phyloP scores from a whole-genome alignment of 2,888 invertebrate species.

The Aspidiotus destructor region DNA sequence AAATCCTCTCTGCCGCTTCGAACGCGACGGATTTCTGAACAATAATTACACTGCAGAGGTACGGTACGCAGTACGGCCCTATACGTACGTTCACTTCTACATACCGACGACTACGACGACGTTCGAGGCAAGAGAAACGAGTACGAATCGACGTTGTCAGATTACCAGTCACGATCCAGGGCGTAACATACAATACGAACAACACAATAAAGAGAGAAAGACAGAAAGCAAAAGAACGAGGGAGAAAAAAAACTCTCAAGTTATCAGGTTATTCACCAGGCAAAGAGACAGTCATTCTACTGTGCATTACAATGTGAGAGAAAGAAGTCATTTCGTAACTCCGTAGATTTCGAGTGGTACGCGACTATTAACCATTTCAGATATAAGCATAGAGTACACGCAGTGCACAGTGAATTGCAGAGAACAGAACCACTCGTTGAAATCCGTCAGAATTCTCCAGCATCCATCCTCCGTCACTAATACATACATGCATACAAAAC shows the following conservation, averaged over 20 bases:
- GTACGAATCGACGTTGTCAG: conserved; percentile 24
- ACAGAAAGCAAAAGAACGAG: neutral
- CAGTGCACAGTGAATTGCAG: no score
- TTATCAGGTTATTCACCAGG: conserved; percentile 29
- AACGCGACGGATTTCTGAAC: conserved; percentile 8
- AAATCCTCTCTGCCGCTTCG: conserved; percentile 22
- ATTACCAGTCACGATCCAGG: conserved; percentile 29
- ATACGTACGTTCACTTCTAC: conserved; percentile 5
- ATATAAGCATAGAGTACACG: no score
- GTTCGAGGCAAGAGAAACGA: conserved; percentile 1
- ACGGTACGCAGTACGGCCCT: neutral
- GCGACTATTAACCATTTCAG: no score
- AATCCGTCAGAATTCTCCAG: no score
- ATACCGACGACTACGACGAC: conserved; percentile 3
- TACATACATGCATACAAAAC: no score
- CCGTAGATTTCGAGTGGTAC: neutral
- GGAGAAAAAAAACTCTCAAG: conserved; percentile 13
- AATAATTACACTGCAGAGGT: neutral
- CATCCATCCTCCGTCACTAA: no score
- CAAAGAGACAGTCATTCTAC: conserved; percentile 7
- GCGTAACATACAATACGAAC: conserved; percentile 27
- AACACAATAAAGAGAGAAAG: neutral
- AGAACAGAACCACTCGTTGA: no score
- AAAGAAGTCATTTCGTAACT: conserved; percentile 22
- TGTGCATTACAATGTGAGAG: neutral